Evolutionary conservation across 2,113 vertebrate genomes (phyloP).

Genomic region (Phyllopteryx taeniolatus): DNA sequence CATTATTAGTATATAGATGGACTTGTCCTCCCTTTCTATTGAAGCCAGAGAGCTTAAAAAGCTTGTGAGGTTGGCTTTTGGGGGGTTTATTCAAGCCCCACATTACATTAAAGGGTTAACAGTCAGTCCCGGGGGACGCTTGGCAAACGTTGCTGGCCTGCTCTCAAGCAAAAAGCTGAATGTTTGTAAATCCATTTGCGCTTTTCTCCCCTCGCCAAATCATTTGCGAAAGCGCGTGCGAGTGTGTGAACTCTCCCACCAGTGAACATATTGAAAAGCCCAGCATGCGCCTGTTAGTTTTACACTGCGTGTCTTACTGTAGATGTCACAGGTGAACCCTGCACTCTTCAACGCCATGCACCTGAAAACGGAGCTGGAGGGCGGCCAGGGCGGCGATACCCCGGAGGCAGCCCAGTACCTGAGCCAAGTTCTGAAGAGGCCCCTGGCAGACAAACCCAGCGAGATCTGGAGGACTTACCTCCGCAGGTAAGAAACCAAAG

Average conservation of each 20-base stretch:
- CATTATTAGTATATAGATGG: constrained; percentile 16
- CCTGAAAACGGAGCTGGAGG: constrained; percentile 84
- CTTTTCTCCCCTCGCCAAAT: constrained; percentile 52
- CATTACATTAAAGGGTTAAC: constrained; percentile 54
- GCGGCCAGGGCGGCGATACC: constrained; percentile 66
- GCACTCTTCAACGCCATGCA: constrained; percentile 83
- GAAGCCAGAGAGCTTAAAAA: constrained; percentile 24
- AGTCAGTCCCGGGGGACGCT: constrained; percentile 44
- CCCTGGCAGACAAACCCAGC: constrained; percentile 79
- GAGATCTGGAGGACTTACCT: constrained; percentile 96
- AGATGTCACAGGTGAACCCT: constrained; percentile 86
- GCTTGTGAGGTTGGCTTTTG: constrained; percentile 43
- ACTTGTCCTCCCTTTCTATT: constrained; percentile 26
- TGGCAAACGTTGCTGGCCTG: constrained; percentile 57
- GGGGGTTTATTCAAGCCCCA: constrained; percentile 35
- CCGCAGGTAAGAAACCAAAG: constrained; percentile 78
- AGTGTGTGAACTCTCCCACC: constrained; percentile 21
- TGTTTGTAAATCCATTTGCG: constrained; percentile 55
- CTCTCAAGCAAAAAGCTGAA: constrained; percentile 56
- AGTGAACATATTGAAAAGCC: constrained; percentile 15
- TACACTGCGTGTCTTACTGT: constrained; percentile 46
- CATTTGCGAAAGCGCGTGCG: constrained; percentile 4
- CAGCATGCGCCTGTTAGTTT: constrained; percentile 18
- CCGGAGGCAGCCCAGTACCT: constrained; percentile 81
- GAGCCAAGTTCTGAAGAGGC: constrained; percentile 84